Base-by-base conservation (phyloP, 2,888 invertebrate genomes). In the Eilema depressum region DNA sequence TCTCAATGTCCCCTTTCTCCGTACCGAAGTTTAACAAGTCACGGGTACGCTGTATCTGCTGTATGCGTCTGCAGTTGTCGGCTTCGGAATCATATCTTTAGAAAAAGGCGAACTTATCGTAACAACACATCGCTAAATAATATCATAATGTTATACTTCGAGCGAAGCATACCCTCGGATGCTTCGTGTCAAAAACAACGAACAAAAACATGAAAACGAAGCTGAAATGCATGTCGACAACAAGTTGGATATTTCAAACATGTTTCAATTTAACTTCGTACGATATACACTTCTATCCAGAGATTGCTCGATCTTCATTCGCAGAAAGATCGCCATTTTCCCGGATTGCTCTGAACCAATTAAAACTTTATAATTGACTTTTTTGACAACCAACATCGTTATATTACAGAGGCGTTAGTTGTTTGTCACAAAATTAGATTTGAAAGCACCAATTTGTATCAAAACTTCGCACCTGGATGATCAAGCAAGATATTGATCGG, bases 301-400 rank as follows among this genome's bases (percentile, higher is more conserved):
- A 53, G n/a, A 53, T 53, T n/a, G 53, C 53, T n/a, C 53, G 8
- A 53, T 53, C 53, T 53, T n/a, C 26, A 77, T 75, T 75, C 68
- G 28, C 11, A 20, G 12, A 59, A 68, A 61, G 41, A 75, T 72
- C 37, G 20, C 59, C 57, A 30, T 59, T 73, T 69, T 71, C 61
- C 41, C 25, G n/a, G 14, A 73, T 71, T 69, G 61, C 28, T 67
- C 37, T 23, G 2, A 68, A 65, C 73, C 82, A 80, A 82, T 78
- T 77, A 80, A 75, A 82, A 82, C 72, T 82, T 37, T 82, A 66
- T 82, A 80, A 82, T 82, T 82, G 76, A 73, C 77, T 75, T 71
- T 76, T 77, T 81, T 75, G 74, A 77, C 74, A 70, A n/a, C 33
- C 65, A 60, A 60, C 70, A 67, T 69, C 17, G 23, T n/a, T 61